Evolutionary conservation across 1,140 invertebrate genomes (phyloP).

Genomic region (Microvelia longipes): DNA sequence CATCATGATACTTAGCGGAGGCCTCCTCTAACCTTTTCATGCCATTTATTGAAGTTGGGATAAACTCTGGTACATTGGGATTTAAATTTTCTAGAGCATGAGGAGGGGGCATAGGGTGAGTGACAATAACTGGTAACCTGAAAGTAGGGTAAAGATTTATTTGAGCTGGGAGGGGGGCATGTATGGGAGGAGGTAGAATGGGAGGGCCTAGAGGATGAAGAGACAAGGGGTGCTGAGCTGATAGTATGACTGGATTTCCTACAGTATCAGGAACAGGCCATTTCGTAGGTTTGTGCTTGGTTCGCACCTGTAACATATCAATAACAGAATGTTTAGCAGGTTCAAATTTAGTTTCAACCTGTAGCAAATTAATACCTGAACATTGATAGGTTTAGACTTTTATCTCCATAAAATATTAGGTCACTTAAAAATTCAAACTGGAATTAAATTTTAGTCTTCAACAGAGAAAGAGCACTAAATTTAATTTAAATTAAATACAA

Average conservation of each 20-base stretch:
- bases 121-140: neutral
- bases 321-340: too few relatives aligned
- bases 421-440: too few relatives aligned
- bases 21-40: too few relatives aligned
- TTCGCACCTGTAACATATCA: constrained; percentile 55
- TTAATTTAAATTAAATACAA: too few relatives aligned
- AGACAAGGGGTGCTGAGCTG: constrained; percentile 18
- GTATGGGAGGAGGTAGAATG: constrained; percentile 33
- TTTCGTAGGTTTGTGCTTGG: constrained; percentile 58
- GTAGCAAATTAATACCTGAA: too few relatives aligned
- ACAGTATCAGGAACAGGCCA: constrained; percentile 63
- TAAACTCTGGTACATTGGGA: constrained; percentile 71
- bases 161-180: constrained; percentile 34
- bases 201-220: constrained; percentile 20
- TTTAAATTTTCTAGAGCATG: constrained; percentile 44
- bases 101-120: constrained; percentile 12
- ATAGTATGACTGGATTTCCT: constrained; percentile 26
- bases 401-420: too few relatives aligned
- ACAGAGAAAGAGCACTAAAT: too few relatives aligned
- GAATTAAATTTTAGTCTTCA: too few relatives aligned
- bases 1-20: too few relatives aligned
- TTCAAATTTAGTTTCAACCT: too few relatives aligned
- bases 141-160: neutral
- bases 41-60: constrained; percentile 34
- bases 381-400: too few relatives aligned